Evolutionary conservation across 2,797 vertebrate genomes (phyloP).

Genomic region (Acanthurus tractus): DNA sequence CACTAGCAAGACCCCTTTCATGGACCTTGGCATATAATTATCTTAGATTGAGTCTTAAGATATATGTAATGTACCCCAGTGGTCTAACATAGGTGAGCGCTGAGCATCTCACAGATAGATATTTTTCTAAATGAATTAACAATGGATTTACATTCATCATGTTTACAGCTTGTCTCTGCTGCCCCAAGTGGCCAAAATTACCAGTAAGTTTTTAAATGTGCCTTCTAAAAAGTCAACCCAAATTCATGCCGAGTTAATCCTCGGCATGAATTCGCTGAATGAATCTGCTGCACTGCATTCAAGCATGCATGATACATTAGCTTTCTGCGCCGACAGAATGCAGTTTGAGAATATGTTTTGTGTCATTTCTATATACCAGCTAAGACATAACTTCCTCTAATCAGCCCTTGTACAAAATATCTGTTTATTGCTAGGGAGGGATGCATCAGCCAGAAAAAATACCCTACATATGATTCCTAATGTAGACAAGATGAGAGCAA

Average conservation of each 20-base stretch:
- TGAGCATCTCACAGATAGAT: too few relatives aligned
- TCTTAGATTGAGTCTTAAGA: too few relatives aligned
- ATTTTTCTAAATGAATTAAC: too few relatives aligned
- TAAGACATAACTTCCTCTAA: constrained; percentile 33
- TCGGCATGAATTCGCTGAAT: not conserved
- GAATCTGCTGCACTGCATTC: not conserved
- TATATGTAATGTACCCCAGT: too few relatives aligned
- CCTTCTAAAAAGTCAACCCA: not conserved
- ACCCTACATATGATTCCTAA: constrained; percentile 60
- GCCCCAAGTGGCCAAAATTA: not conserved
- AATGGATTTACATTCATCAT: not conserved
- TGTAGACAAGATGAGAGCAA: constrained; percentile 32
- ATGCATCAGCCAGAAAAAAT: constrained; percentile 25
- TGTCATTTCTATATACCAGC: constrained; percentile 18
- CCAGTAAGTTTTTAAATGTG: not conserved
- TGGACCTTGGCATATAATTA: too few relatives aligned
- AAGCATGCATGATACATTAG: not conserved
- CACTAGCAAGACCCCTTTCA: too few relatives aligned
- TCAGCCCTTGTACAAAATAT: constrained; percentile 22
- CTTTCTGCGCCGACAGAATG: not conserved
- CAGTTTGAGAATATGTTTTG: not conserved
- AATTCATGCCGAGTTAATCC: too few relatives aligned
- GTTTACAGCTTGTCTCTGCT: not conserved
- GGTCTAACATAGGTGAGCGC: too few relatives aligned
- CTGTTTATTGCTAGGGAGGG: constrained; percentile 6